Base-by-base conservation (phyloP, 2,113 vertebrate species). In the Proteles cristata region DNA sequence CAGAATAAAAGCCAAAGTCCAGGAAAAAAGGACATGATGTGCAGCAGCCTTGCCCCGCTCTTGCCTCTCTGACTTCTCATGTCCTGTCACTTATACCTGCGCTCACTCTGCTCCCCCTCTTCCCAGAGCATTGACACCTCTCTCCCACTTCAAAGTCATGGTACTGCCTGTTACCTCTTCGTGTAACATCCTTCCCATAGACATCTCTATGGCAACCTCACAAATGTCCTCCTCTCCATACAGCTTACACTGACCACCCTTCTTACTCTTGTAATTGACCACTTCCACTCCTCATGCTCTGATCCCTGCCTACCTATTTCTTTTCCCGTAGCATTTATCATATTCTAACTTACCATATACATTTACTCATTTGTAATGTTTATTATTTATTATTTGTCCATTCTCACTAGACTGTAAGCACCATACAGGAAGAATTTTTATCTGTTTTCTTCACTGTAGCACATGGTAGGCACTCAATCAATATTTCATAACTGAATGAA, bases 21-120 rank as follows among this genome's bases (percentile, higher is more conserved):
- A 33, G 1, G 33, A 12, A 79, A n/a, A 80, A 35, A 66, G n/a
- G 63, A 69, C 23, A 0, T 15, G 74, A 3, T 74, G 26, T 74
- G 15, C 15, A 23, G n/a, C 17, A 66, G 55, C 8, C 21, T 14
- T 5, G 19, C 4, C 2, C 11, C 5, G 31, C 80, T 82, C 8
- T 17, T 0, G 2, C 5, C 4, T 26, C 45, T 66, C 48, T 12
- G 12, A 23, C 26, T 35, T 55, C 81, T 87, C 76, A 23, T 0
- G 1, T 2, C 58, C 43, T 31, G 9, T 35, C 35, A 31, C 33
- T 74, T 17, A 3, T 0, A 1, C 1, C 0, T 7, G 65, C 7
- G 28, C 31, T 35, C 45, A 4, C 3, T 43, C 45, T 23, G 28
- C 23, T 48, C 61, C 73, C 0, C 5, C 43, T 73, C 33, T 26